Percentiles rank a stretch among this genome's conserved stretches.
Evolutionary conservation across 2,113 vertebrate species (phyloP).

Genomic region (Lycocorax pyrrhopterus): DNA sequence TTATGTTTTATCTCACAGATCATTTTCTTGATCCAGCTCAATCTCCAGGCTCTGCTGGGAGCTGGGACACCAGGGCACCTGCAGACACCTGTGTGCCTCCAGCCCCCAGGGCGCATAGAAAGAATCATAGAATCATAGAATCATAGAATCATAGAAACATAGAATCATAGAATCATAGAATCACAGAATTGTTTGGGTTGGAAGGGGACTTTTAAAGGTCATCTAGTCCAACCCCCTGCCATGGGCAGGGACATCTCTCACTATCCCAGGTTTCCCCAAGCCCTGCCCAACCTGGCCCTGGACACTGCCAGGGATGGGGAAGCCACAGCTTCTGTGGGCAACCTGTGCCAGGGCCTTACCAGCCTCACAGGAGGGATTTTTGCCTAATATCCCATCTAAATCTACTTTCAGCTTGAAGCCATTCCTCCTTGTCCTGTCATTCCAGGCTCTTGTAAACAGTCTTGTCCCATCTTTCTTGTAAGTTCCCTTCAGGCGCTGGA

Average conservation of each 20-base stretch:
- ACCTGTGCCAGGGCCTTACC: fast-evolving
- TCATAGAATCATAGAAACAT: background rate
- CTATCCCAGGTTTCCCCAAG: fast-evolving
- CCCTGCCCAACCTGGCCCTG: fast-evolving
- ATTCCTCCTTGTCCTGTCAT: background rate
- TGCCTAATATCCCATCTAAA: too few species aligned
- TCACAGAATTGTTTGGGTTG: background rate
- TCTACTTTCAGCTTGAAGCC: background rate
- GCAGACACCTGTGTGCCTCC: background rate
- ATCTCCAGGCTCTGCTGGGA: background rate
- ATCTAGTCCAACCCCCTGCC: fast-evolving
- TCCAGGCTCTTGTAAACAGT: background rate
- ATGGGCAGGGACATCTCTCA: background rate
- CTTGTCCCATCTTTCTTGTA: background rate
- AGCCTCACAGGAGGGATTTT: background rate
- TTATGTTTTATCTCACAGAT: background rate
- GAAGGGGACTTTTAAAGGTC: background rate
- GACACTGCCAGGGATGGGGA: background rate
- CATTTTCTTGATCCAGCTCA: background rate
- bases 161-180: background rate
- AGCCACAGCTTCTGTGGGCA: background rate
- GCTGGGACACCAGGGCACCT: too few species aligned
- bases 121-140: background rate
- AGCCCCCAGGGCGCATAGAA: background rate
- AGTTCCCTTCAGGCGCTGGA: background rate